These are phyloP conservation scores for Trachymyrmex cornetzi DNA, from an alignment of 1,140 invertebrate species.

Conservation along the genomic window DNA sequence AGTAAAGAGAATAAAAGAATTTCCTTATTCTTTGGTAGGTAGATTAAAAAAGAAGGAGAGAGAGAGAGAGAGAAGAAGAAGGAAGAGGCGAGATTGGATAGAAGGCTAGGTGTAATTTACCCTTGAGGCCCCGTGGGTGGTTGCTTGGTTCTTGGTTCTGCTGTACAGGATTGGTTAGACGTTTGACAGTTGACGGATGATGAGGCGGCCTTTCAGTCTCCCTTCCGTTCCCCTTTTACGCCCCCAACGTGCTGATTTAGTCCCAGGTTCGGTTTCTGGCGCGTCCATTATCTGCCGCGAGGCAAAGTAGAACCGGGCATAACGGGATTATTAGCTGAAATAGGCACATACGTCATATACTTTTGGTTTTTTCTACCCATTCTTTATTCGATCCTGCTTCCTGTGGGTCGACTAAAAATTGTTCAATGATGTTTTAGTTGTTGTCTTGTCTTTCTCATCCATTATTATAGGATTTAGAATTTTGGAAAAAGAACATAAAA, in stretches of 20 bases:
- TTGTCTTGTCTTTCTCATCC: neutral
- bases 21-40: conserved; percentile 23
- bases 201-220: conserved; percentile 83
- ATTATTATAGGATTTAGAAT: neutral
- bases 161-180: conserved; percentile 84
- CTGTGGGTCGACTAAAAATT: conserved; percentile 30
- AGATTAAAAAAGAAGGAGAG: neutral
- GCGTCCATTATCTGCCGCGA: conserved; percentile 78
- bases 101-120: conserved; percentile 77
- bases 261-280: conserved; percentile 64
- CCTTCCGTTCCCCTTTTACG: conserved; percentile 71
- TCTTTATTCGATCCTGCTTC: conserved; percentile 20
- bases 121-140: conserved; percentile 82
- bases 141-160: conserved; percentile 79
- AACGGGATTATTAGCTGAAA: conserved; percentile 82
- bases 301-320: conserved; percentile 70
- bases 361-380: conserved; percentile 1
- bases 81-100: conserved; percentile 53
- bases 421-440: neutral
- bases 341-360: conserved; percentile 71
- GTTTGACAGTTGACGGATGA: conserved; percentile 86
- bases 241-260: conserved; percentile 71
- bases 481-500: neutral
- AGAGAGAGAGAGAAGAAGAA: neutral
- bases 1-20: conserved; percentile 18